Base-by-base conservation (phyloP, 2,888 invertebrate genomes). In the Anagyrus pseudococci region DNA sequence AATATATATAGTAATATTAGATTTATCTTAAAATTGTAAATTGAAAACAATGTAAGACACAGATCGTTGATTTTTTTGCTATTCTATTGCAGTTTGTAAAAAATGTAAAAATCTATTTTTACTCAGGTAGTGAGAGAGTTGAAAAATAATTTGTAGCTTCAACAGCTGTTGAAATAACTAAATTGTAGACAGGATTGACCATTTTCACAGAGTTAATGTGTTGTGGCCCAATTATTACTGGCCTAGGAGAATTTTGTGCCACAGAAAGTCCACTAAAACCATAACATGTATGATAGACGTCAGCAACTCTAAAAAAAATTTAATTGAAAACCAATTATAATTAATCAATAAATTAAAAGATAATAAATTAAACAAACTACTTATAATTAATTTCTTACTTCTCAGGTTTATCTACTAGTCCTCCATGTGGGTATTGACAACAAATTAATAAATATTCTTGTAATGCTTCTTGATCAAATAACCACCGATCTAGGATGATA, bases 211-310 rank as follows among this genome's bases (percentile, higher is more conserved):
- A 67, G 71, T 80, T 81, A 40, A 68, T 61, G 37, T 69, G 71
- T 44, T 74, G 62, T 73, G 80, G 62, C 77, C 83, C 68, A 75
- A 82, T 71, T 79, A 85, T 70, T 26, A 75, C 37, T 15, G 74
- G 70, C 54, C 60, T 56, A 23, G 74, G 75, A 13, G 80, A 80
- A 79, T 94, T 91, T 79, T 99, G 99, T 2, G 98, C 93, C 63
- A 98, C 87, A 17, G 98, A 93, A 48, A 99, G 84, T 3, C 99
- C 99, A 82, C 96, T 96, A 49, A 99, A 83, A 1, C 93, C 90
- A 77, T 99, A 99, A 82, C 98, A 98, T 0, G 98, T 97, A 82
- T 99, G 99, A 81, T 99, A 99, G 69, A 93, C 88, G 83, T 99
- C 99, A 71, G 91, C 85, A 52, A 87, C 86, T 77, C 94, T 94